Evolutionary conservation across 2,797 vertebrate genomes (phyloP).

Genomic region (Threskiornis aethiopicus): DNA sequence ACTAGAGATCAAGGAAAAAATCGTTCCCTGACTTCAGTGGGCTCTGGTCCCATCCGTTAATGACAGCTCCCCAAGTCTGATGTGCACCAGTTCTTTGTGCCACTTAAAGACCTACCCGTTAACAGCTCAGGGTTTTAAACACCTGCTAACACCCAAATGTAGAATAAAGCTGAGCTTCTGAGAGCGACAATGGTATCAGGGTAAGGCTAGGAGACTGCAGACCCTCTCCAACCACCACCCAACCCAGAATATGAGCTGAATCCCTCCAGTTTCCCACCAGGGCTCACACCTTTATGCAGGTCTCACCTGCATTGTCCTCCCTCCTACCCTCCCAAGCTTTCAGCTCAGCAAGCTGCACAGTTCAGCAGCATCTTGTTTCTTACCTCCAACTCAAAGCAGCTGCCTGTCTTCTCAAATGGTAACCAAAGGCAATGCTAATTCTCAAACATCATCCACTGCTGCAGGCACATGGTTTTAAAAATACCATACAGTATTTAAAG

Average conservation of each 20-base stretch:
- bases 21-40: neutral
- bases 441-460: neutral
- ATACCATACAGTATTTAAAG: neutral
- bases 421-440: neutral
- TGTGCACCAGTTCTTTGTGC: neutral
- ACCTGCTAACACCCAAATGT: neutral
- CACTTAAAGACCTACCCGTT: neutral
- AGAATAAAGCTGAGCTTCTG: neutral
- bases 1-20: neutral
- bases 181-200: neutral
- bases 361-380: neutral
- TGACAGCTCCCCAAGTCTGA: neutral
- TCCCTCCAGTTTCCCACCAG: neutral
- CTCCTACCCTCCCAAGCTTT: neutral
- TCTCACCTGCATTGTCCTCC: neutral
- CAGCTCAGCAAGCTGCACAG: neutral
- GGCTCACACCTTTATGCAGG: neutral
- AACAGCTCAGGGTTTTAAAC: neutral
- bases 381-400: neutral
- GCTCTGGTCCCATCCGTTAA: neutral
- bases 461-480: neutral
- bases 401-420: neutral
- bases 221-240: neutral
- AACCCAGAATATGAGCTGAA: neutral
- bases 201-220: neutral